Conservation (phyloP, 2,888 invertebrate genomes). For the Stratiomys singularior region DNA sequence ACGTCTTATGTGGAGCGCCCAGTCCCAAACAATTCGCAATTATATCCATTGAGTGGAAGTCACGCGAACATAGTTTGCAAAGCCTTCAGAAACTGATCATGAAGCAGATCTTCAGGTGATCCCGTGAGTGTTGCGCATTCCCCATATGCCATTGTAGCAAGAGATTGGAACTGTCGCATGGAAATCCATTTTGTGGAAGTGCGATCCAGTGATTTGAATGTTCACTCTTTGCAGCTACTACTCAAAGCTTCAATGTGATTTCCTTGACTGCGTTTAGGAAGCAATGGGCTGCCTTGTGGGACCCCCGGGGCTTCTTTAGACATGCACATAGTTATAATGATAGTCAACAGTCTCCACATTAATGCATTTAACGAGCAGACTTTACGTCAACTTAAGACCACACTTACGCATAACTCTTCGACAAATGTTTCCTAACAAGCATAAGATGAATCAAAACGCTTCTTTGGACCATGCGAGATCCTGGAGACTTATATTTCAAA, state of each 20-base stretch:
- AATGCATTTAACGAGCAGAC: no score
- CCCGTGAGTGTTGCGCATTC: conserved; percentile 22
- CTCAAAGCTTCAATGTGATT: background rate
- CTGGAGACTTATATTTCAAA: no score
- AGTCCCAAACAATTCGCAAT: conserved; percentile 34
- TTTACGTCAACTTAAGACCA: no score
- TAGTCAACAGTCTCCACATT: no score
- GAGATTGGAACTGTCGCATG: conserved; percentile 11
- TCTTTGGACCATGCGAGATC: no score
- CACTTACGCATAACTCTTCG: no score
- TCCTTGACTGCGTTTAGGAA: conserved; percentile 5
- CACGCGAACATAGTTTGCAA: conserved; percentile 20
- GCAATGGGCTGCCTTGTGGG: background rate
- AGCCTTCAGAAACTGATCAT: conserved; percentile 29
- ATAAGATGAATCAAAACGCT: no score
- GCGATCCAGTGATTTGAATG: background rate
- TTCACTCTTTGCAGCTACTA: background rate
- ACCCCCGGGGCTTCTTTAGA: background rate
- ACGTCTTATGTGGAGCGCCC: background rate
- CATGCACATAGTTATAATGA: no score
- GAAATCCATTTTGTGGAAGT: background rate
- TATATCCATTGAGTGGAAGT: conserved; percentile 29
- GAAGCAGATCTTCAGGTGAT: conserved; percentile 16
- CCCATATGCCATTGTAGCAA: background rate
- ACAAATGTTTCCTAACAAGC: no score